These are phyloP conservation scores for Galleria mellonella DNA, from an alignment of 1,140 invertebrate genomes.

Conservation along the genomic window DNA sequence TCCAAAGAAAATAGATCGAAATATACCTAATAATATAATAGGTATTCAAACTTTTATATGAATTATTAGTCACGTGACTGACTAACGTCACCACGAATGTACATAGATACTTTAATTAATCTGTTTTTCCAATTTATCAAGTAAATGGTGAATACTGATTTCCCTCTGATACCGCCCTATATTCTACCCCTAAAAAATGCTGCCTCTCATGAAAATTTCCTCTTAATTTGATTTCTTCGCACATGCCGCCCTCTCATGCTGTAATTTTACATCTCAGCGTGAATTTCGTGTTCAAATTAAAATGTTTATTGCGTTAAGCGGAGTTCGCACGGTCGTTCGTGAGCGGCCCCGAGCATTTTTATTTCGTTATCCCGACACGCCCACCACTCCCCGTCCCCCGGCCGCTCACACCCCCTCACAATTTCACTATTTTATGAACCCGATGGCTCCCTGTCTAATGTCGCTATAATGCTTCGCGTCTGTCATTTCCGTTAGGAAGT, in stretches of 20 bases:
- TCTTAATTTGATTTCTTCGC: slow-evolving; percentile 51
- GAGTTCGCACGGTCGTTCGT: slow-evolving; percentile 53
- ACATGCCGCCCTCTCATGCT: slow-evolving; percentile 30
- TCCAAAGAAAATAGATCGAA: no score
- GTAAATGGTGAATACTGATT: no score
- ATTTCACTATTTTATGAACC: slow-evolving; percentile 43
- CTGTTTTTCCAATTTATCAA: no score
- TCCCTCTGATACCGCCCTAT: slow-evolving; percentile 3
- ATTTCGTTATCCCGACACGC: slow-evolving; percentile 64
- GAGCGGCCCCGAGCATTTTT: slow-evolving; percentile 46
- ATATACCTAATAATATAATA: no score
- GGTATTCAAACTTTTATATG: no score
- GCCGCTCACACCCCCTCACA: slow-evolving; percentile 11
- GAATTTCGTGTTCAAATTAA: slow-evolving; percentile 71
- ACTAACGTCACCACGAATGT: no score
- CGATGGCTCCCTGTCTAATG: slow-evolving; percentile 50
- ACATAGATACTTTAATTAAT: no score
- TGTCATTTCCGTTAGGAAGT: slow-evolving; percentile 46
- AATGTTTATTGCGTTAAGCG: slow-evolving; percentile 71
- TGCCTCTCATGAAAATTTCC: slow-evolving; percentile 32
- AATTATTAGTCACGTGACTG: no score
- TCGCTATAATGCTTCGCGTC: slow-evolving; percentile 48
- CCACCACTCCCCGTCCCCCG: slow-evolving; percentile 24
- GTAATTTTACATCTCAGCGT: slow-evolving; percentile 68
- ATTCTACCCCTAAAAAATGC: slow-evolving; percentile 18